Evolutionary conservation across 2,113 vertebrate genomes (phyloP), one percentile per base, ranked within the genome.

Genomic region (Sakesphorus luctuosus): DNA sequence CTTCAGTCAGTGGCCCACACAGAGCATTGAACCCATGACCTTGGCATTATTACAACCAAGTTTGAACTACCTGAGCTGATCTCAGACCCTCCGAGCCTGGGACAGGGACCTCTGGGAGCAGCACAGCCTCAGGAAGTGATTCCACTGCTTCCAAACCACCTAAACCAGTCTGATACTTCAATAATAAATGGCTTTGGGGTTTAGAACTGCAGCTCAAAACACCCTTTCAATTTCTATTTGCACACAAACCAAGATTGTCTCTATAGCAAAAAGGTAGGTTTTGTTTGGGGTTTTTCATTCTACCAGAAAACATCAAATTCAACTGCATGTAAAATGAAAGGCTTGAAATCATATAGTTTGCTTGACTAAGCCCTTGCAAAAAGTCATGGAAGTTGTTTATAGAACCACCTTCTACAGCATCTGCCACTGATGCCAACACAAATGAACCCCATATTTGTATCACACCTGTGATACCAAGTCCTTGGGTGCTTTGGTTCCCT

Each of bases 181-280:
- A 19, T 4, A 65, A 65, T 31, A 69, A 35, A n/a, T 21, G 10
- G 12, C 9, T 50, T 56, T 9, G 8, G 24, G 40, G 6, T 20
- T 21, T 50, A 5, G 25, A 26, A 50, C 47, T 4, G 10, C 31
- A 9, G n/a, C 40, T n/a, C 36, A 31, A 24, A 67, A 62, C 40
- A 23, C 43, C 29, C 31, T 52, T 24, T 28, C 49, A 4, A 11
- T 25, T 63, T 43, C 46, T 31, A n/a, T 21, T n/a, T 1, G 3
- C 12, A 17, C 33, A 3, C 0, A 0, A 50, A 35, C 63, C 66
- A 8, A 17, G 14, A 40, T 10, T 1, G 35, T 4, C 15, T 61
- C 33, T 10, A 38, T 1, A 66, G 69, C 33, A 66, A 52, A 24
- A 69, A 69, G 1, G 8, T 76, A 59, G 0, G 4, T 2, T 40